Percentiles rank a stretch among this genome's conserved stretches.
Evolutionary conservation across 2,113 vertebrate genomes (phyloP).

Genomic region (Nycticryphes semicollaris): DNA sequence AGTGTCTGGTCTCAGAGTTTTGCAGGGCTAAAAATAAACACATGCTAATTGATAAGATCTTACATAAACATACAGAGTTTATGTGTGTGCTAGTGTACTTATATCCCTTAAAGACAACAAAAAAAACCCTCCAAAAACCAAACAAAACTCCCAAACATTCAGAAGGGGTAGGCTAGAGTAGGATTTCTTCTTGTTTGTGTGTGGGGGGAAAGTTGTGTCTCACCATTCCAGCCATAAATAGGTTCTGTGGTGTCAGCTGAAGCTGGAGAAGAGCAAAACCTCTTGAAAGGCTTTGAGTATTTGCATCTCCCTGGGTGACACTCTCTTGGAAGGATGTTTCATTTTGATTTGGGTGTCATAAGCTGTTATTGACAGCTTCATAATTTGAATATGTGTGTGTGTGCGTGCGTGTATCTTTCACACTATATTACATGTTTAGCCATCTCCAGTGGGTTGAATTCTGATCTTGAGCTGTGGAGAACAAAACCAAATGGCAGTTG

Average conservation of each 20-base stretch:
- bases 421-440: rapidly evolving
- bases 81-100: background rate
- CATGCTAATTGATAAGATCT: background rate
- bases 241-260: background rate
- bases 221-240: background rate
- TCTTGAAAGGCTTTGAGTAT: background rate
- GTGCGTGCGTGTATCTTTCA: too few relatives aligned
- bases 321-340: background rate
- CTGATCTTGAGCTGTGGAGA: background rate
- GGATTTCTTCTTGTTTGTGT: background rate
- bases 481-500: background rate
- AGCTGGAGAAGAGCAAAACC: background rate
- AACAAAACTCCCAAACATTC: background rate
- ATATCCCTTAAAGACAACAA: background rate
- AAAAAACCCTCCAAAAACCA: background rate
- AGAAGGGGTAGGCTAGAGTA: background rate
- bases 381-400: background rate
- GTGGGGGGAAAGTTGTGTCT: background rate
- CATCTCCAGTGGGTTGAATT: background rate
- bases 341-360: background rate
- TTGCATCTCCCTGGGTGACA: background rate
- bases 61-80: background rate
- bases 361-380: background rate
- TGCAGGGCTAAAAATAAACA: background rate
- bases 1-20: background rate